Conservation (phyloP, 1,140 invertebrate species). For the Pygmarrhopalites habei region DNA sequence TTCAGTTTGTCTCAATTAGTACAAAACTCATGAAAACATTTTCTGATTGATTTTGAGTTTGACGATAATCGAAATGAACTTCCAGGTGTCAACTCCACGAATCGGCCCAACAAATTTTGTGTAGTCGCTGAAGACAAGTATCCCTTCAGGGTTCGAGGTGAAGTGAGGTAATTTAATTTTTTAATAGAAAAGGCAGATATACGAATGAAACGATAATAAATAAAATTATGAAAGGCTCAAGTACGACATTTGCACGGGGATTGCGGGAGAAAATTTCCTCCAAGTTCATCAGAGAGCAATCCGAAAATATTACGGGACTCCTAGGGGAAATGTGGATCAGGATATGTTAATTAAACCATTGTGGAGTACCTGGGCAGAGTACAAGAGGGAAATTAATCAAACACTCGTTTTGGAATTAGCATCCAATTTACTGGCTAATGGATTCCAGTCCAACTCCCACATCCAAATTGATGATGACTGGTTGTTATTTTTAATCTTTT, state of each 20-base stretch:
- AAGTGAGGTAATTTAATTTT: constrained; percentile 1
- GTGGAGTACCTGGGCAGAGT: constrained; percentile 52
- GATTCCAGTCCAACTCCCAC: constrained; percentile 45
- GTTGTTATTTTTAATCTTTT: too few relatives aligned
- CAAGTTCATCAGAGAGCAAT: constrained; percentile 57
- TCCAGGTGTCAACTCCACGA: constrained; percentile 15
- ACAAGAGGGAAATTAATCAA: constrained; percentile 47
- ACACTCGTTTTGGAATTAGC: constrained; percentile 45
- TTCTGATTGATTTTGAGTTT: not conserved
- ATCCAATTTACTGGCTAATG: constrained; percentile 42
- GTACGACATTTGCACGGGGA: constrained; percentile 37
- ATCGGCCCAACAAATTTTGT: constrained; percentile 18
- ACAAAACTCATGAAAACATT: not conserved
- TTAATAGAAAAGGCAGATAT: not conserved
- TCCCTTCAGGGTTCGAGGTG: constrained; percentile 33
- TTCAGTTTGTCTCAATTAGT: constrained; percentile 56
- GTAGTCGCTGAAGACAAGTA: constrained; percentile 21
- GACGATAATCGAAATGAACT: constrained; percentile 12
- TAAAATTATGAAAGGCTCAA: constrained; percentile 3
- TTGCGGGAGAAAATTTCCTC: constrained; percentile 49
- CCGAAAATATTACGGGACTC: constrained; percentile 52
- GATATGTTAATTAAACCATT: constrained; percentile 64
- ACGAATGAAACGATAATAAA: not conserved
- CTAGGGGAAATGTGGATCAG: constrained; percentile 58
- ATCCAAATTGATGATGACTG: constrained; percentile 52